Conservation (phyloP, 1,140 invertebrate genomes). For the Hyles euphorbiae region DNA sequence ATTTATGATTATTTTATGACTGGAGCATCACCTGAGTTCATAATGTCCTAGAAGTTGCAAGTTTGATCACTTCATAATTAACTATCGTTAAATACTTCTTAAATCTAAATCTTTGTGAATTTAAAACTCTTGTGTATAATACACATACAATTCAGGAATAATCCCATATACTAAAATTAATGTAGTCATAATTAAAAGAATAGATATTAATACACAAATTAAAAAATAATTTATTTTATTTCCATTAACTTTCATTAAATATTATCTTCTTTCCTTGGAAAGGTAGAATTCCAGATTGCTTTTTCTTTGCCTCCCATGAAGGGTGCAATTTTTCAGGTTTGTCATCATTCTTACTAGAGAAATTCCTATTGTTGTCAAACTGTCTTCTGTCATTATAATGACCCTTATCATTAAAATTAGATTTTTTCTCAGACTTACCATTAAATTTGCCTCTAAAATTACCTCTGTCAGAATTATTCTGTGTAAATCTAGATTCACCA, state of each 20-base stretch:
- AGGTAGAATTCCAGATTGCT: constrained; percentile 60
- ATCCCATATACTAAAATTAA: too few relatives aligned
- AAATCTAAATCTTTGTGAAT: too few relatives aligned
- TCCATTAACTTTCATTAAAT: constrained; percentile 55
- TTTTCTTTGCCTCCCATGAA: constrained; percentile 79
- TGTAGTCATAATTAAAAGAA: background rate
- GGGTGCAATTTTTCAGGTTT: constrained; percentile 75
- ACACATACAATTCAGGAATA: too few relatives aligned
- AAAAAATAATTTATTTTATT: constrained; percentile 10
- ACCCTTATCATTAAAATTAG: constrained; percentile 22
- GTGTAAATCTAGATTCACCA: constrained; percentile 5
- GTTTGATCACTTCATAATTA: too few relatives aligned
- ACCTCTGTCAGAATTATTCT: constrained; percentile 17
- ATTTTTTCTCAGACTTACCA: constrained; percentile 19
- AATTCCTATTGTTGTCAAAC: constrained; percentile 14
- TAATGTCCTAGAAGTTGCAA: too few relatives aligned
- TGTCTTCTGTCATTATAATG: constrained; percentile 8
- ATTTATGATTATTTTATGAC: too few relatives aligned
- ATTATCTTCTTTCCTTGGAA: constrained; percentile 71
- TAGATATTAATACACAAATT: background rate
- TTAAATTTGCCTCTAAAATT: constrained; percentile 30
- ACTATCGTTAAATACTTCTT: too few relatives aligned
- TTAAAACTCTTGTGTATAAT: too few relatives aligned
- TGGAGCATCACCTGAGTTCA: too few relatives aligned
- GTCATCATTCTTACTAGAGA: constrained; percentile 18